Evolutionary conservation across 2,797 vertebrate genomes (phyloP).

Genomic region (Anableps anableps): DNA sequence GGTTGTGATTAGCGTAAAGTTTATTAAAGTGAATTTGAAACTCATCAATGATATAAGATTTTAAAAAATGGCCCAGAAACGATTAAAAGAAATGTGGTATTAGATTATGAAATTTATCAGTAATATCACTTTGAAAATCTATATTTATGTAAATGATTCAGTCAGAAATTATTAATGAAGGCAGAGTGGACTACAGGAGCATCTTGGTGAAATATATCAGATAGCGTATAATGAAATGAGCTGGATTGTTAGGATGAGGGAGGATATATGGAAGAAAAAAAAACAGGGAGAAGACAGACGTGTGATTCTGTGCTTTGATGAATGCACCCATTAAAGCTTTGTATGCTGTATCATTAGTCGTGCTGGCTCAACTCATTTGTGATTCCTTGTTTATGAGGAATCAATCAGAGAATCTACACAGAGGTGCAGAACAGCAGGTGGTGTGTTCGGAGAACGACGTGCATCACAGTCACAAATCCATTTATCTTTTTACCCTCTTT

Average conservation of each 20-base stretch:
- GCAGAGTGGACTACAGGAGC: slow-evolving; percentile 16
- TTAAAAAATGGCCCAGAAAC: slow-evolving; percentile 15
- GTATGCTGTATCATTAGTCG: slow-evolving; percentile 54
- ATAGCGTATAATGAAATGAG: slow-evolving; percentile 46
- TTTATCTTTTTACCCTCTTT: slow-evolving; percentile 38
- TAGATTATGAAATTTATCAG: background rate
- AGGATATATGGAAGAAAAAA: slow-evolving; percentile 21
- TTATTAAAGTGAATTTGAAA: slow-evolving; percentile 13
- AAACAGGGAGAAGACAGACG: slow-evolving; percentile 6
- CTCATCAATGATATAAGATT: background rate
- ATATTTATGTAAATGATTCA: slow-evolving; percentile 19
- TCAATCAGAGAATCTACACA: slow-evolving; percentile 43
- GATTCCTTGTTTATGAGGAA: slow-evolving; percentile 38
- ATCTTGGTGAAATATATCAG: slow-evolving; percentile 32
- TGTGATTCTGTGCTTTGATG: slow-evolving; percentile 35
- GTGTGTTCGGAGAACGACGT: slow-evolving; percentile 10
- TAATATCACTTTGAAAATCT: slow-evolving; percentile 27
- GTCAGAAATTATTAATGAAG: slow-evolving; percentile 24
- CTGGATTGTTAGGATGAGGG: slow-evolving; percentile 29
- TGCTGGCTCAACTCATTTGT: slow-evolving; percentile 27
- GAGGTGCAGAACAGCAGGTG: slow-evolving; percentile 9
- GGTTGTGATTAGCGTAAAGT: slow-evolving; percentile 18
- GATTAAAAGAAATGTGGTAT: slow-evolving; percentile 15
- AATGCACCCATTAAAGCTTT: slow-evolving; percentile 63
- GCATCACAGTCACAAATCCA: slow-evolving; percentile 13